These are phyloP conservation scores for Rotaria magnacalcarata DNA, from an alignment of 2,888 invertebrate species.

Conservation along the genomic window DNA sequence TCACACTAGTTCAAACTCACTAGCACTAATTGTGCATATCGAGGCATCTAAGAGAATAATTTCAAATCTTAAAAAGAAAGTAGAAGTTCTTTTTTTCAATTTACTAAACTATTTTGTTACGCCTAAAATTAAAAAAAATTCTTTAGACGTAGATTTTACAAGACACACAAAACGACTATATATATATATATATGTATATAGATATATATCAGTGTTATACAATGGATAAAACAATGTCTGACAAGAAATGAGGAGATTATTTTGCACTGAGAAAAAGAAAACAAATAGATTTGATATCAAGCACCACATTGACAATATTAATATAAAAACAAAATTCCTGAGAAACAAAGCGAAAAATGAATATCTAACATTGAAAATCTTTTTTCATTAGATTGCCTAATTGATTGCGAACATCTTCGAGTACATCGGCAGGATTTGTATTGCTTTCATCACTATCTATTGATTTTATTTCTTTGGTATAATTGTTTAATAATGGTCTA, in stretches of 20 bases:
- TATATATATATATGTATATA: not conserved
- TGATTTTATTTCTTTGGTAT: not conserved
- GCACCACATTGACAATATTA: slow-evolving; percentile 18
- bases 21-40: slow-evolving; percentile 44
- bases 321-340: not conserved
- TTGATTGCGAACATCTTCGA: slow-evolving; percentile 18
- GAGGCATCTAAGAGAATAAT: slow-evolving; percentile 35
- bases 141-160: not conserved
- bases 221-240: not conserved
- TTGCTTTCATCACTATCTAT: not conserved
- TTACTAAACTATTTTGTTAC: not conserved
- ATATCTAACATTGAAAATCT: slow-evolving; percentile 28
- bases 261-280: not conserved
- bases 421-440: slow-evolving; percentile 2
- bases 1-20: not conserved
- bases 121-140: not conserved
- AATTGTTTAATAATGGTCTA: not conserved
- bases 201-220: not conserved
- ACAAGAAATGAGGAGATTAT: slow-evolving; percentile 5
- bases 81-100: not conserved
- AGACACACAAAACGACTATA: not conserved
- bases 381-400: slow-evolving; percentile 1
- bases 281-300: not conserved
- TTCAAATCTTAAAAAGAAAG: slow-evolving; percentile 5
- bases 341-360: not conserved